Evolutionary conservation across 2,797 vertebrate species (phyloP), one percentile per base, ranked within the genome.

Genomic region (Sternarchorhynchus goeldii): DNA sequence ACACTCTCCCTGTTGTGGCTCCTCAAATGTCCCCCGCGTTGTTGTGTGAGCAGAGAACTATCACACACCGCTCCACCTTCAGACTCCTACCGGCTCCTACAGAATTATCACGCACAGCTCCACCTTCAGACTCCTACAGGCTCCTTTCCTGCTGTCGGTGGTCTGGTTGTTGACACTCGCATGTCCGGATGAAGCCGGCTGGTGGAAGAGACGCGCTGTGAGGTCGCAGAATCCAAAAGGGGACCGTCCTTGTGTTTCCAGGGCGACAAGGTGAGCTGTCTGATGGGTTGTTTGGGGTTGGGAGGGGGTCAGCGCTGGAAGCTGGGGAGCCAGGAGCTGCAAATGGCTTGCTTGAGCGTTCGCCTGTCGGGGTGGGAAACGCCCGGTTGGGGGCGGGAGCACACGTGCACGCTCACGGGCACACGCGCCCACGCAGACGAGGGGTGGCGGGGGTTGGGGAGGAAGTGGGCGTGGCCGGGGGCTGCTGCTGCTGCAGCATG

Each of bases 371-470:
- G 78, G 84, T 89, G 85, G 91, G 90, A 92, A 88, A 89, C 78
- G 89, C 88, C 83, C 84, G 81, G 89, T 88, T 90, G 91, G 91
- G 92, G 91, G 91, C 90, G 25, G 25, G 91, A 86, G 81, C 84
- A 77, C 85, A 80, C 74, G 70, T 67, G 12, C 68, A 56, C 34
- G 56, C 73, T 72, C 75, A 80, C 75, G 45, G 63, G 77, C 80
- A 71, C 76, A 34, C 60, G 57, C 36, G 63, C 63, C 65, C 78
- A 68, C 86, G 81, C 78, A 66, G 68, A 50, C 45, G 0, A 50
- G 66, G 65, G 60, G 3, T 31, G 14, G 75, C 45, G 34, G 32
- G 63, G 55, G 74, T 50, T 56, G 78, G 72, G 79, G 75, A 60
- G 74, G 82, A 79, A 75, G 74, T 68, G 56, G 81, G 71, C 76